Conservation (phyloP, 1,140 invertebrate genomes). For the Rhopalosiphum padi region DNA sequence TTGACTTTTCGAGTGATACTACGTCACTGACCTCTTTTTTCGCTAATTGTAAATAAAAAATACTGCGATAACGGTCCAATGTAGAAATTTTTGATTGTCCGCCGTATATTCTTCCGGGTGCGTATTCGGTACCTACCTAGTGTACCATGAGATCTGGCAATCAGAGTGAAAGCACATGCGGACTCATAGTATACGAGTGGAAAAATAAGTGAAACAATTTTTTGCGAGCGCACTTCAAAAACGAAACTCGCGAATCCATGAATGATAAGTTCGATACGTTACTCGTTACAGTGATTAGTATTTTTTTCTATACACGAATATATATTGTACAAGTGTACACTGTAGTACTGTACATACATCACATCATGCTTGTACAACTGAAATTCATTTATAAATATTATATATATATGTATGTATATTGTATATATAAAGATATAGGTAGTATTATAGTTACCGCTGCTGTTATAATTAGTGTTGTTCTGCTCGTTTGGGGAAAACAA, state of each 20-base stretch:
- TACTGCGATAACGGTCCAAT: not conserved
- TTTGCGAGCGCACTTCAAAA: not conserved
- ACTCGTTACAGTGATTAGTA: not conserved
- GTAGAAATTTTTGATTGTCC: slow-evolving; percentile 31
- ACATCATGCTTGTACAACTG: not conserved
- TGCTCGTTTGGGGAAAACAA: not conserved
- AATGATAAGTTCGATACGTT: not conserved
- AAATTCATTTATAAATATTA: not conserved
- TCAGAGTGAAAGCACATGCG: not conserved
- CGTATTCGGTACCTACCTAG: not conserved
- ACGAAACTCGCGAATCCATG: not conserved
- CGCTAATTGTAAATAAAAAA: not conserved
- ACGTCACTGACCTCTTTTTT: not conserved
- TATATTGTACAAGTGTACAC: not conserved
- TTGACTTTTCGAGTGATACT: slow-evolving; percentile 19
- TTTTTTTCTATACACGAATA: not conserved
- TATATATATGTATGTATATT: too few relatives aligned
- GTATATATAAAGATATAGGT: too few relatives aligned
- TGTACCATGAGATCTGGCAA: not conserved
- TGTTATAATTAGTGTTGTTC: not conserved
- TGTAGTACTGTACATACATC: not conserved
- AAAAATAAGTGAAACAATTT: slow-evolving; percentile 14
- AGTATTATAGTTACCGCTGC: not conserved
- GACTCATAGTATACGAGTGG: not conserved
- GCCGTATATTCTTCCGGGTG: not conserved